A percentile compares a stretch with the other conserved stretches of the same genome.
Evolutionary conservation across 2,113 vertebrate genomes (phyloP).

Genomic region (Pelecanoides urinatrix): DNA sequence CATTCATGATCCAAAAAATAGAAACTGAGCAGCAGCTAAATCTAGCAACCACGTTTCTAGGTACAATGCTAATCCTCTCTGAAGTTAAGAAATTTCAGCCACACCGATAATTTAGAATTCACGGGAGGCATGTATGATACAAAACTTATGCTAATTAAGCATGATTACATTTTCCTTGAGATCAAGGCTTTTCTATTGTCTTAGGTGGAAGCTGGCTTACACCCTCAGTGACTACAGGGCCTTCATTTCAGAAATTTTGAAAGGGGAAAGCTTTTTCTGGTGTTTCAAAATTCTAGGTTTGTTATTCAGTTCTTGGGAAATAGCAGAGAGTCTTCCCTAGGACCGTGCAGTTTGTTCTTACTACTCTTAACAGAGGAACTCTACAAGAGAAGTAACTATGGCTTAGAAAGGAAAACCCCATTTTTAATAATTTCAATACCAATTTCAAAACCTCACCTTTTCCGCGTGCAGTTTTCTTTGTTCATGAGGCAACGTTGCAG

Average conservation of each 20-base stretch:
- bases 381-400: not conserved
- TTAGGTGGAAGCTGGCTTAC: not conserved
- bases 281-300: not conserved
- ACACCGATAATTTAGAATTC: not conserved
- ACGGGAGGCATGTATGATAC: not conserved
- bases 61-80: not conserved
- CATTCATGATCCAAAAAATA: not conserved
- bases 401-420: not conserved
- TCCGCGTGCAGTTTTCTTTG: slow-evolving; percentile 96
- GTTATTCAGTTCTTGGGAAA: not conserved
- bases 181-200: not conserved
- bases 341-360: not conserved
- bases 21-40: not conserved
- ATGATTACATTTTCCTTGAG: not conserved
- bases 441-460: slow-evolving; percentile 78
- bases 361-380: not conserved
- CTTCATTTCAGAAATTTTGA: not conserved
- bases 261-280: not conserved
- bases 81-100: not conserved
- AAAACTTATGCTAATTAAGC: not conserved
- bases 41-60: fast-evolving
- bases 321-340: not conserved
- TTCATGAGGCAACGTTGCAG: slow-evolving; percentile 91
- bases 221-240: not conserved
- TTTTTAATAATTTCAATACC: not conserved